A percentile compares a stretch with the other conserved stretches of the same genome.
phyloP scores from a whole-genome alignment of 2,113 vertebrate genomes.

The Pterocles gutturalis region DNA sequence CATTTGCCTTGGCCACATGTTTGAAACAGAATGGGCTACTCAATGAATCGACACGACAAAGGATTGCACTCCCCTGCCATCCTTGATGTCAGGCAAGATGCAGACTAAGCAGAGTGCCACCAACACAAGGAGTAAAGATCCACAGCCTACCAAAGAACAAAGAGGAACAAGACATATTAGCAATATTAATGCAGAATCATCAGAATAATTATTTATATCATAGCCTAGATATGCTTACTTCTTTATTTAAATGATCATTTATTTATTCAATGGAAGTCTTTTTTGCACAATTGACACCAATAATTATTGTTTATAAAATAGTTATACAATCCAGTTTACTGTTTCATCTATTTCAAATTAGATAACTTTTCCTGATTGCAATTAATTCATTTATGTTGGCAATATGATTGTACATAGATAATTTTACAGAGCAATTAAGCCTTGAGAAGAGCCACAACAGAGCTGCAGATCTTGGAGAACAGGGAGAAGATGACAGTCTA shows the following conservation, averaged over 20 bases:
- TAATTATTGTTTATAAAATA: not conserved
- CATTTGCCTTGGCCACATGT: not conserved
- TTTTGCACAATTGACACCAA: not conserved
- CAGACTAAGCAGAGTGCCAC: not conserved
- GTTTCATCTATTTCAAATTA: not conserved
- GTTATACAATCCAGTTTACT: not conserved
- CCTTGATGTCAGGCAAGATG: not conserved
- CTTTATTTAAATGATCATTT: not conserved
- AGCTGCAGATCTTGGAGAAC: not conserved
- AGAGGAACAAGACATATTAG: not conserved
- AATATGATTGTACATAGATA: not conserved
- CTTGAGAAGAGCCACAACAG: not conserved
- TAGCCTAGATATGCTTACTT: not conserved
- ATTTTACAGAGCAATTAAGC: not conserved
- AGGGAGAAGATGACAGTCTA: not conserved
- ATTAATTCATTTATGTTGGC: slow-evolving; percentile 5
- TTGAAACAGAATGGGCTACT: not conserved
- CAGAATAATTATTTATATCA: not conserved
- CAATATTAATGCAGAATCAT: not conserved
- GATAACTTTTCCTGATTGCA: not conserved
- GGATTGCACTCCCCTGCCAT: not conserved
- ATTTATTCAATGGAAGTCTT: not conserved
- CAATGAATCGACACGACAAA: not conserved
- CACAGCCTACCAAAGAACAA: not conserved
- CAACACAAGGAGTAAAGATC: not conserved